Base-by-base conservation (phyloP, 2,888 invertebrate genomes). In the Sphinx pinastri region DNA sequence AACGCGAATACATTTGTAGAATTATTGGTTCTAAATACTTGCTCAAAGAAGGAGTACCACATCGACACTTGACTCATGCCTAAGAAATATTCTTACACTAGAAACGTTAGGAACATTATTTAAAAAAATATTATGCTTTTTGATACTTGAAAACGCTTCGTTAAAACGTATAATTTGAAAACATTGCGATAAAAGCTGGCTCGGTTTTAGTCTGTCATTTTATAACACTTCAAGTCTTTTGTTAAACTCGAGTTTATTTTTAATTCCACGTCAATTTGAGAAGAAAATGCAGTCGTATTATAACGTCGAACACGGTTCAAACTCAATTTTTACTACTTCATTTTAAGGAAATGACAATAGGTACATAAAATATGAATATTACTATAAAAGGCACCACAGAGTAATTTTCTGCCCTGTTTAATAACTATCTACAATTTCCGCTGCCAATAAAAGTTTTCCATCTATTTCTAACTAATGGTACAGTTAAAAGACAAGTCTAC, bases 171-270 rank as follows among this genome's bases (percentile, higher is more conserved):
- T 13, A 47, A 63, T 63, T 63, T 14, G 13, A 63, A 19, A 63
- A 49, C 63, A 49, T 63, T 49, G 63, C 49, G 63, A 63, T 19
- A 49, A 49, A 13, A 63, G 63, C 63, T 49, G 10, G 63, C 63
- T 14, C 47, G 49, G 63, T 63, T 63, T 63, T 63, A 63, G 16
- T 63, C 19, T 63, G 63, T 63, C 47, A 63, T 63, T 63, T 63
- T 49, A 63, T 49, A 63, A 63, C 63, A 63, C 63, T 49, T 49
- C 19, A 63, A 47, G 49, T 63, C 63, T 63, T 63, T 63, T 63
- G 63, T 49, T 63, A 19, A 49, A 63, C 16, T 49, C 49, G 49
- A 63, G 63, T 19, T 49, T 38, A 54, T 58, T 68, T 87, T 85
- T 49, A 82, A 84, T 67, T 54, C 13, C 47, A 25, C 51, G 38